Evolutionary conservation across 2,113 vertebrate genomes (phyloP).

Genomic region (Toxostoma redivivum): DNA sequence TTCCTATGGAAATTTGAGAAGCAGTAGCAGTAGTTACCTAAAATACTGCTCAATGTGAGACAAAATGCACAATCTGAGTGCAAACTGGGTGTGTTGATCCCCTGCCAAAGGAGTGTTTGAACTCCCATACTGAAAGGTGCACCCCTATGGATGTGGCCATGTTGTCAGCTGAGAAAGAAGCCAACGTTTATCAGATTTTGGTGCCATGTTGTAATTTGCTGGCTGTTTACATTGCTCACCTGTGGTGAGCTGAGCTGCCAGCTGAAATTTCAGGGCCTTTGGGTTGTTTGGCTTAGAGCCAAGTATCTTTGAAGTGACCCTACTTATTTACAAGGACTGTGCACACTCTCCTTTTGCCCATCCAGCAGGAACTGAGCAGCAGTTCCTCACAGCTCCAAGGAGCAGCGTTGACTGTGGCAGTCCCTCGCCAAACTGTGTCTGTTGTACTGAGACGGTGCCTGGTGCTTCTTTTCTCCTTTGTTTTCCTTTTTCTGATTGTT

Average conservation of each 20-base stretch:
- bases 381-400: background rate
- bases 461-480: background rate
- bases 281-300: background rate
- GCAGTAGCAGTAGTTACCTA: background rate
- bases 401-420: rapidly evolving
- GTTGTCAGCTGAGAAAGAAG: background rate
- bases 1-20: background rate
- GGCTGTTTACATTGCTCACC: background rate
- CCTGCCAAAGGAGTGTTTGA: background rate
- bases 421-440: rapidly evolving
- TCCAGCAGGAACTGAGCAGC: background rate
- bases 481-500: background rate
- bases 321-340: background rate
- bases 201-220: background rate
- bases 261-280: background rate
- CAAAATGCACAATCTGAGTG: background rate
- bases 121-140: background rate
- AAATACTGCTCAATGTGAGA: background rate
- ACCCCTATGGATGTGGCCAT: background rate
- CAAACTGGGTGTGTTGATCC: background rate
- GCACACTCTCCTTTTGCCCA: background rate
- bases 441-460: rapidly evolving
- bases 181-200: background rate
- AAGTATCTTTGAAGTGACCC: background rate
- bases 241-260: background rate